Evolutionary conservation across 2,797 vertebrate species (phyloP).

Genomic region (Acanthiza pusilla): DNA sequence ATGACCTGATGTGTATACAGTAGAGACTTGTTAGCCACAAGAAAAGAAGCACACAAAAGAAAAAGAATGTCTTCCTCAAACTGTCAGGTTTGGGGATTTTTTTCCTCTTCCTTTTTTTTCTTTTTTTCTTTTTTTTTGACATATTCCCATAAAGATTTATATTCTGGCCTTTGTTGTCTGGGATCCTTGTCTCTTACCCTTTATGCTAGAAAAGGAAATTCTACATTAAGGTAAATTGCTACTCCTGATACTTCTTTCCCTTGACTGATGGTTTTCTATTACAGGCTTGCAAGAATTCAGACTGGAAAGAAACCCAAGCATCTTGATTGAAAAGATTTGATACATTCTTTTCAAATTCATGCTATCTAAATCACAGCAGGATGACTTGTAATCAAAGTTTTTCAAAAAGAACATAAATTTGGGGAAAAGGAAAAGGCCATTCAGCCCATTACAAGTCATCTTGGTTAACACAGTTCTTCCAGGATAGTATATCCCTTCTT

Average conservation of each 20-base stretch:
- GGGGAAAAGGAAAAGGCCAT: constrained; percentile 39
- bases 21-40: neutral
- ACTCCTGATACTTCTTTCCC: neutral
- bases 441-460: constrained; percentile 38
- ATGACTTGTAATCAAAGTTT: constrained; percentile 65
- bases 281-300: constrained; percentile 32
- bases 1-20: neutral
- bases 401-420: constrained; percentile 63
- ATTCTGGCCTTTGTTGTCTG: neutral
- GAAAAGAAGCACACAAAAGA: neutral
- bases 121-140: neutral
- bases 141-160: neutral
- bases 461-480: constrained; percentile 44
- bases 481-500: constrained; percentile 26
- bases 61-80: neutral
- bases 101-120: neutral
- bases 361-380: constrained; percentile 64
- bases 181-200: constrained; percentile 30
- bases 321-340: constrained; percentile 62
- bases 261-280: constrained; percentile 51
- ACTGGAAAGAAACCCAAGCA: constrained; percentile 45
- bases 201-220: constrained; percentile 43
- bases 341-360: constrained; percentile 58
- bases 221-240: constrained; percentile 36
- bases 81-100: neutral